A percentile compares a stretch with the other conserved stretches of the same genome.
These are phyloP conservation scores for Pseudomyrmex dendroicus DNA, from an alignment of 1,140 invertebrate genomes.

Conservation along the genomic window DNA sequence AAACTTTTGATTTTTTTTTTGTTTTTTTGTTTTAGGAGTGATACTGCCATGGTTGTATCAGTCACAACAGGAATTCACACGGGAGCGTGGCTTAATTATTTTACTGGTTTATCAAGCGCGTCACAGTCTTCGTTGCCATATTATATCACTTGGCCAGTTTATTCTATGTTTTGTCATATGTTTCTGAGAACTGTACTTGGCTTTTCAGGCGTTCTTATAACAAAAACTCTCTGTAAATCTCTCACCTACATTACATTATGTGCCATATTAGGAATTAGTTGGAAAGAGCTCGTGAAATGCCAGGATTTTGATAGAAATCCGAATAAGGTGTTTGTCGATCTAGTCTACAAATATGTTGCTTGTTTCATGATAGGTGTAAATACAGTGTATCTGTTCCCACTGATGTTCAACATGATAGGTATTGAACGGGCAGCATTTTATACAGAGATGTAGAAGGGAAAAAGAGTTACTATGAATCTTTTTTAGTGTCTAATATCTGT, in stretches of 20 bases:
- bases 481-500: background rate
- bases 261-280: slow-evolving; percentile 88
- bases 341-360: slow-evolving; percentile 92
- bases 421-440: slow-evolving; percentile 94
- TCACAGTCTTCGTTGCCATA: slow-evolving; percentile 88
- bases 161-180: slow-evolving; percentile 88
- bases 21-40: slow-evolving; percentile 88
- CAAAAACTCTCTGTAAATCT: slow-evolving; percentile 89
- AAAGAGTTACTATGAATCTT: too few species aligned
- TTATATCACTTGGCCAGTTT: slow-evolving; percentile 91
- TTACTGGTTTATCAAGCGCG: slow-evolving; percentile 88
- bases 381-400: slow-evolving; percentile 91
- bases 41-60: slow-evolving; percentile 93
- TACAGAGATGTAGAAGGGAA: slow-evolving; percentile 89
- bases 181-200: slow-evolving; percentile 91
- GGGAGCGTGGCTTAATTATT: slow-evolving; percentile 94
- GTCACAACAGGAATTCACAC: slow-evolving; percentile 91
- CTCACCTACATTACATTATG: slow-evolving; percentile 89
- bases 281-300: slow-evolving; percentile 87
- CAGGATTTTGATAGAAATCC: slow-evolving; percentile 88
- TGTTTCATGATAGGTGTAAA: slow-evolving; percentile 91
- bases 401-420: slow-evolving; percentile 90
- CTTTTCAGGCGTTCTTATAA: slow-evolving; percentile 89
- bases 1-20: slow-evolving; percentile 21
- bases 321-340: slow-evolving; percentile 91